Conservation (phyloP, 2,797 vertebrate genomes). For the Hephaestus fuliginosus region DNA sequence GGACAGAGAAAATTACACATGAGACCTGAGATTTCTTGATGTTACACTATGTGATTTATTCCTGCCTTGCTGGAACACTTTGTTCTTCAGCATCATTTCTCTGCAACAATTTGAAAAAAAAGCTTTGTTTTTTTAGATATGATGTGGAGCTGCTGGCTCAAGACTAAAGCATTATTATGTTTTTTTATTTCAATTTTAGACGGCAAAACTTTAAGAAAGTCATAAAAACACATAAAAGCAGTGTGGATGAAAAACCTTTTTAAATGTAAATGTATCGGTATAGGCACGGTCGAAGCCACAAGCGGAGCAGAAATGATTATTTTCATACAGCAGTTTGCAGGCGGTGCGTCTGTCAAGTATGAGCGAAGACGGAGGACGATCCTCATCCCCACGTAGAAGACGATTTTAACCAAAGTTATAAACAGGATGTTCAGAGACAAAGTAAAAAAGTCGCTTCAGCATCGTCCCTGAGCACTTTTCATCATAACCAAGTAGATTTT, state of each 20-base stretch:
- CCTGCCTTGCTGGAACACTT: neutral
- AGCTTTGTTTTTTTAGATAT: neutral
- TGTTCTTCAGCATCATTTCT: neutral
- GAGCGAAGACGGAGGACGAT: conserved; percentile 6
- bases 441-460: conserved; percentile 15
- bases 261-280: conserved; percentile 5
- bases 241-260: neutral
- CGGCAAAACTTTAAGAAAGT: neutral
- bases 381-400: neutral
- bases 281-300: neutral
- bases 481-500: conserved; percentile 2
- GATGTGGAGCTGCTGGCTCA: neutral
- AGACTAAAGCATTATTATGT: neutral
- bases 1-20: no score
- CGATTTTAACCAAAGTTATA: neutral
- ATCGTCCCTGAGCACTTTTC: conserved; percentile 4
- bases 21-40: conserved; percentile 10
- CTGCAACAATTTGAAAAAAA: neutral
- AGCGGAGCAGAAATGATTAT: neutral
- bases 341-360: neutral
- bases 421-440: conserved; percentile 7
- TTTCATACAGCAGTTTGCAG: neutral
- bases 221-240: neutral
- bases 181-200: neutral
- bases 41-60: neutral